These are phyloP conservation scores for Athripsodes cinereus DNA, from an alignment of 2,888 invertebrate genomes.

Conservation along the genomic window DNA sequence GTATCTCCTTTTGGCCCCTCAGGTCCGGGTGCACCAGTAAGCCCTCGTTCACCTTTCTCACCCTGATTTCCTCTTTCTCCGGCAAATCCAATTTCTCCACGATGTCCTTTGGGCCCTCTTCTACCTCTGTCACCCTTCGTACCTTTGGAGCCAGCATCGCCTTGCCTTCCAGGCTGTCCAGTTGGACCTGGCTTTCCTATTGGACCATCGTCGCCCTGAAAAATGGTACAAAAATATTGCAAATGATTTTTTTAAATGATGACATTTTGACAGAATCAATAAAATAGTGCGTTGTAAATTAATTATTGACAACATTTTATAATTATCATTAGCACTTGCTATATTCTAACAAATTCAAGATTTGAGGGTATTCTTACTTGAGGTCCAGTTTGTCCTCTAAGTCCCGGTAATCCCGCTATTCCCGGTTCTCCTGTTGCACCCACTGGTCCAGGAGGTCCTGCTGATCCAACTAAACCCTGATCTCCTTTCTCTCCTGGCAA, in stretches of 20 bases:
- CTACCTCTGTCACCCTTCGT: conserved; percentile 67
- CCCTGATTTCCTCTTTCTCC: conserved; percentile 71
- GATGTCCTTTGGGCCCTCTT: conserved; percentile 68
- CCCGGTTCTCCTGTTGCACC: conserved; percentile 63
- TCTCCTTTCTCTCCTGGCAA: conserved; percentile 75
- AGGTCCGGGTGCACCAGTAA: conserved; percentile 57
- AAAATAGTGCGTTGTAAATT: too few relatives aligned
- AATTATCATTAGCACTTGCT: too few relatives aligned
- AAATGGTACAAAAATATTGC: too few relatives aligned
- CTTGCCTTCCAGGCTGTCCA: conserved; percentile 59
- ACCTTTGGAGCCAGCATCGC: conserved; percentile 58
- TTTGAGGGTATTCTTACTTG: too few relatives aligned
- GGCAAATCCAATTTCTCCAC: conserved; percentile 65
- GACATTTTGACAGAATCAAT: too few relatives aligned
- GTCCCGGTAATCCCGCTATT: conserved; percentile 55
- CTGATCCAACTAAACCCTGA: conserved; percentile 56
- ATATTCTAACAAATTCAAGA: too few relatives aligned
- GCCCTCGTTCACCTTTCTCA: conserved; percentile 73
- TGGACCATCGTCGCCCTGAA: conserved; percentile 71
- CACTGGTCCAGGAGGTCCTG: conserved; percentile 56
- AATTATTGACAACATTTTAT: too few relatives aligned
- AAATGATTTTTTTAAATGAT: too few relatives aligned
- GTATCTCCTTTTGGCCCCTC: conserved; percentile 61
- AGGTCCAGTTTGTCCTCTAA: conserved; percentile 61
- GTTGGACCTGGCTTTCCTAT: conserved; percentile 56